Base-by-base conservation (phyloP, 2,888 invertebrate genomes). In the Notodromas monacha region DNA sequence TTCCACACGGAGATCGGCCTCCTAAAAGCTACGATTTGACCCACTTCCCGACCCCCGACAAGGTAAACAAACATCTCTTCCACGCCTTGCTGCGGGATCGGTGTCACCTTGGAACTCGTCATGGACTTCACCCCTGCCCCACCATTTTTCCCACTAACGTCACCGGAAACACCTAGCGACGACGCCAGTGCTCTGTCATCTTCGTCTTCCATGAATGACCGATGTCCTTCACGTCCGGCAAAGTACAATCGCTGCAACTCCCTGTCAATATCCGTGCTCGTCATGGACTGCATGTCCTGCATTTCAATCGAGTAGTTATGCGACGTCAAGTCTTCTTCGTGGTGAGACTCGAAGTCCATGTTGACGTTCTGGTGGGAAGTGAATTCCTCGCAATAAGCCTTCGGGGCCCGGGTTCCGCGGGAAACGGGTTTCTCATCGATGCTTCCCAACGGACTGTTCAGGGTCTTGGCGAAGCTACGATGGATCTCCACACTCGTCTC, bases 1-100 rank as follows among this genome's bases (percentile, higher is more conserved):
- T 65, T 65, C 73, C 73, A 73, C 43, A 73, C 57, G 8, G 70
- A 67, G 21, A 73, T 58, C 6, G 72, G 72, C 40, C 65, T 55
- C 42, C 66, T 64, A 40, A 70, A 65, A 33, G 65, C 59, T 11
- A 69, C 68, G 3, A 65, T 61, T 40, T 69, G 68, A 10, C 68
- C 65, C 30, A 66, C 63, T 45, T 74, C 73, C 40, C 65, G 63
- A 0, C 76, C 76, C 1, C 74, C 74, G 34, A 70, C 58, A 33
- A 76, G 45, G 41, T 64, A 68, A 35, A 68, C 21, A 6, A 21
- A 6, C n/a, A n/a, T 21, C n/a, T 6, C 8, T n/a, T 21, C 21
- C 21, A 21, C n/a, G 6, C 6, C n/a, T n/a, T n/a, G n/a, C n/a
- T n/a, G n/a, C 6, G 21, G 21, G 8, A 21, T 6, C n/a, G 21